Base-by-base conservation (phyloP, 1,140 invertebrate genomes). In the Apis mellifera region DNA sequence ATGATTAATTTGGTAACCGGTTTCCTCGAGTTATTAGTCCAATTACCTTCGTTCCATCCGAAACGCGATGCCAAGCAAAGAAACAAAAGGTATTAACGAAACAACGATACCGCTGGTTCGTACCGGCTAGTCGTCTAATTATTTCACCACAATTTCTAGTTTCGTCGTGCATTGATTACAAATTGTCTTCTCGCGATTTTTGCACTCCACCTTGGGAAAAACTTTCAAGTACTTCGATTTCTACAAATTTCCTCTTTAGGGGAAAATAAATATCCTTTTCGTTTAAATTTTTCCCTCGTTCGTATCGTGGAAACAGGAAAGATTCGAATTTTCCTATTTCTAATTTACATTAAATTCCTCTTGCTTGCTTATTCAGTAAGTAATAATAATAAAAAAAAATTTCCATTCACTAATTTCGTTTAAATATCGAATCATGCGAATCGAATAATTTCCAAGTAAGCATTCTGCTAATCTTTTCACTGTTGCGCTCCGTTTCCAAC, bases 51-150 rank as follows among this genome's bases (percentile, higher is more conserved):
- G 12, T 21, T 60, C 19, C 42, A 5, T 12, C 32, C 2, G 66
- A 69, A 69, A 69, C 66, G 13, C 66, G 48, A 69, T 52, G 42
- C 42, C 42, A 17, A 69, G 42, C 48, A 69, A 69, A 69, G 48
- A 69, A 69, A 50, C 42, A 69, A 52, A 69, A 69, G 32, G 13
- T 69, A 69, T 23, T 69, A 52, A 69, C n/a, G 66, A 69, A 52
- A 50, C 66, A 69, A 69, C 48, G 66, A 69, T 69, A 69, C 66
- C 32, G 66, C 15, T 48, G 50, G 48, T 1, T 50, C 66, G n/a
- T n/a, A 5, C 66, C n/a, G 48, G 15, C 66, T 52, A 50, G 66
- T 23, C 21, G 66, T 69, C 66, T 69, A 69, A 69, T 69, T 69
- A 69, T 50, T 69, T 69, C 66, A 69, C n/a, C 48, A 32, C 2